Evolutionary conservation across 2,888 invertebrate genomes (phyloP).

Genomic region (Ectemnius continuus): DNA sequence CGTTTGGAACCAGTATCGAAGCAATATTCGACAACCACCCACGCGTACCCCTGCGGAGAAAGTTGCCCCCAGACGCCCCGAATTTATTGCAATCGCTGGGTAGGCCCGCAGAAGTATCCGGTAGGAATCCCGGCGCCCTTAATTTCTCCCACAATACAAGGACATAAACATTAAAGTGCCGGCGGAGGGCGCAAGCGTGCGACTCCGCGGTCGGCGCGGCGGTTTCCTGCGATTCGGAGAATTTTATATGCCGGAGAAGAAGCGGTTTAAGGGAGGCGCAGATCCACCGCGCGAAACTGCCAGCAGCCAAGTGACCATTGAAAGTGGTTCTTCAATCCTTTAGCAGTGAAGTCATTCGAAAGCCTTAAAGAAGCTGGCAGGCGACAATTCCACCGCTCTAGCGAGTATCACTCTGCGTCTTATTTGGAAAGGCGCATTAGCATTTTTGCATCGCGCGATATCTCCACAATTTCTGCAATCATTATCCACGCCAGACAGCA

Average conservation of each 20-base stretch:
- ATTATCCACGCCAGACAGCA: conserved; percentile 30
- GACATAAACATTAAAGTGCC: conserved; percentile 56
- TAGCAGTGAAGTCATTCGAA: not conserved
- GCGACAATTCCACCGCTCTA: conserved; percentile 17
- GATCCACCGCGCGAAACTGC: conserved; percentile 6
- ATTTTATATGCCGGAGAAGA: conserved; percentile 28
- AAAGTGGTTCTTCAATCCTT: not conserved
- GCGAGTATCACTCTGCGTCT: conserved; percentile 21
- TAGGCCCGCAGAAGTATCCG: conserved; percentile 50
- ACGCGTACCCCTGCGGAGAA: conserved; percentile 68
- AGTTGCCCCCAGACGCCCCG: conserved; percentile 60
- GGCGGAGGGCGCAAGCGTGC: conserved; percentile 21
- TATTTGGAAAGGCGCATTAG: conserved; percentile 27
- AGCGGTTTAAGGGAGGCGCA: not conserved
- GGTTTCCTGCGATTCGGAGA: conserved; percentile 27
- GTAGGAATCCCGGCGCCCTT: conserved; percentile 61
- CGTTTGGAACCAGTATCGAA: conserved; percentile 61
- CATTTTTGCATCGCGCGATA: conserved; percentile 29
- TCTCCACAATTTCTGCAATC: conserved; percentile 37
- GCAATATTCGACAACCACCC: conserved; percentile 67
- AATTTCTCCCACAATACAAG: conserved; percentile 46
- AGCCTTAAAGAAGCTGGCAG: conserved; percentile 14
- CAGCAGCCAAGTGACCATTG: not conserved
- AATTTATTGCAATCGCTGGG: conserved; percentile 66
- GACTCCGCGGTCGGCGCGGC: conserved; percentile 30